Evolutionary conservation across 2,888 invertebrate genomes (phyloP).

Genomic region (Arge pagana): DNA sequence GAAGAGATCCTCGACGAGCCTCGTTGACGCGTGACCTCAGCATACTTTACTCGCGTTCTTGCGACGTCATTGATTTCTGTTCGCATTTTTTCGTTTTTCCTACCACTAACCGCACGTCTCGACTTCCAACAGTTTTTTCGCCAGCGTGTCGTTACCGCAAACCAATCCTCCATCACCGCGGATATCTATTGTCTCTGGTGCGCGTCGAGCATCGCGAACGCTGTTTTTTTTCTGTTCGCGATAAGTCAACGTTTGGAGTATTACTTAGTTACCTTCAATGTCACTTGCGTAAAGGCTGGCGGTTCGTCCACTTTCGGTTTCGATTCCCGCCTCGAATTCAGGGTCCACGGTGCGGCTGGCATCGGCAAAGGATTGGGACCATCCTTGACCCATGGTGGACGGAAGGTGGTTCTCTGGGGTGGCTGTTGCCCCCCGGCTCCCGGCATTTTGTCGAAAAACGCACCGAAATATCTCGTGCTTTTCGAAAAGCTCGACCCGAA

Average conservation of each 20-base stretch:
- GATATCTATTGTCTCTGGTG: background rate
- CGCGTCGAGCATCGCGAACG: background rate
- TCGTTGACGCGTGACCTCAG: conserved; percentile 17
- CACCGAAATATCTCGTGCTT: conserved; percentile 1
- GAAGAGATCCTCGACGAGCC: conserved; percentile 13
- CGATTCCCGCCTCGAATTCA: conserved; percentile 58
- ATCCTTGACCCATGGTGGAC: conserved; percentile 78
- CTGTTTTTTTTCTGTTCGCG: no score
- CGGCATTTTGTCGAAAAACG: conserved; percentile 41
- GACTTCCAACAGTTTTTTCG: background rate
- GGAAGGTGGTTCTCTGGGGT: conserved; percentile 68
- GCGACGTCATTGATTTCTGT: background rate
- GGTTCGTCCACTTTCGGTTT: conserved; percentile 49
- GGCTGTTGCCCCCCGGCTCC: conserved; percentile 60
- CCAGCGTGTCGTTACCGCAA: background rate
- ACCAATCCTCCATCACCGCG: background rate
- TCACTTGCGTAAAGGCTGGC: conserved; percentile 54
- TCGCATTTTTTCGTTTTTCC: background rate
- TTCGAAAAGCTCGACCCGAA: no score
- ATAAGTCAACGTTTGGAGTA: no score
- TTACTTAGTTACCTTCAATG: conserved; percentile 49
- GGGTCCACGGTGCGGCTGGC: conserved; percentile 68
- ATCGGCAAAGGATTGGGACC: conserved; percentile 64
- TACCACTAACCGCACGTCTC: conserved; percentile 6
- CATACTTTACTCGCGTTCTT: conserved; percentile 18